These are phyloP conservation scores for Drosophila prostipennis DNA, from an alignment of 2,888 invertebrate genomes.

Conservation along the genomic window DNA sequence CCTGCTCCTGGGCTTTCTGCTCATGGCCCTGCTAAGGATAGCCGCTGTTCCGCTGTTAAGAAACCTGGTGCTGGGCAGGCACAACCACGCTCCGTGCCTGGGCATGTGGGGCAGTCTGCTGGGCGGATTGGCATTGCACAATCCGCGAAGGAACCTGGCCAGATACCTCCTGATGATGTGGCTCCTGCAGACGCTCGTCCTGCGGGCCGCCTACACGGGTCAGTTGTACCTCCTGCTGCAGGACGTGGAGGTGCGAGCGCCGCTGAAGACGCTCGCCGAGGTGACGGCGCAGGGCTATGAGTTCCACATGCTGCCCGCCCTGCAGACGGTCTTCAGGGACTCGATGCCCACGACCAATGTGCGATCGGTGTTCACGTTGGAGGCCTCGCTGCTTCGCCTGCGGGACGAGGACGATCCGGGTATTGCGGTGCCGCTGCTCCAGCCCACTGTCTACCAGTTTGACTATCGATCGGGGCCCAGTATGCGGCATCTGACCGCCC, in stretches of 20 bases:
- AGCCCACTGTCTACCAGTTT: slow-evolving; percentile 55
- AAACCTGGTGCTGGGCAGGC: slow-evolving; percentile 69
- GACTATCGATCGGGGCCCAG: slow-evolving; percentile 54
- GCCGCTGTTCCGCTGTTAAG: slow-evolving; percentile 24
- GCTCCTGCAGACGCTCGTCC: slow-evolving; percentile 72
- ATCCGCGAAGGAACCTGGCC: slow-evolving; percentile 78
- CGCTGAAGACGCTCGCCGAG: slow-evolving; percentile 59
- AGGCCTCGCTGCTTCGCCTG: slow-evolving; percentile 8
- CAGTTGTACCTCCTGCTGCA: slow-evolving; percentile 78
- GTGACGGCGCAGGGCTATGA: slow-evolving; percentile 62
- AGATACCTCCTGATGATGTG: slow-evolving; percentile 78
- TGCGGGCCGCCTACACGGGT: slow-evolving; percentile 78
- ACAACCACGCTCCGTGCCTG: slow-evolving; percentile 68
- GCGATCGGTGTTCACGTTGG: neutral
- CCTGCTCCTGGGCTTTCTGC: slow-evolving; percentile 55
- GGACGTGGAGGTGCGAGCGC: slow-evolving; percentile 65
- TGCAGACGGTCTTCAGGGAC: slow-evolving; percentile 45
- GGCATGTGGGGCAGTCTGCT: slow-evolving; percentile 67
- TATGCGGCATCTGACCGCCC: slow-evolving; percentile 34
- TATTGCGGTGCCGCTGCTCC: slow-evolving; percentile 50
- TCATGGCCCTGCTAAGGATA: slow-evolving; percentile 50
- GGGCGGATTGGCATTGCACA: slow-evolving; percentile 57
- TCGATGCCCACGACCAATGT: slow-evolving; percentile 21
- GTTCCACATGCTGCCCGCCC: slow-evolving; percentile 56
- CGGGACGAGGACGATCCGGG: slow-evolving; percentile 44